Conservation (phyloP, 1,140 invertebrate species). For the Drosophila jambulina region DNA sequence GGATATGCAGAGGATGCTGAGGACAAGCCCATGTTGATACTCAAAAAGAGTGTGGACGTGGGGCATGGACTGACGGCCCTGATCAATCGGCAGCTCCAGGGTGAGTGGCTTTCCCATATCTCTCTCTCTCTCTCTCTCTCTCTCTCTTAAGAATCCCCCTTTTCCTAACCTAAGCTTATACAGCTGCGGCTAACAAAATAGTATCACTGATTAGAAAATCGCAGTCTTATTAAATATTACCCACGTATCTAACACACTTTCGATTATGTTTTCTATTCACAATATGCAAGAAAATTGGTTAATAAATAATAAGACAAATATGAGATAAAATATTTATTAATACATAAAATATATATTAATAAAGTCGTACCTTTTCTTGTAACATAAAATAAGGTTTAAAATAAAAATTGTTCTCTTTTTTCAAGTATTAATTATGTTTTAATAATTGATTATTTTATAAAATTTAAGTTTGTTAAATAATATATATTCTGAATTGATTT, state of each 20-base stretch:
- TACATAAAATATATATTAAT: background rate
- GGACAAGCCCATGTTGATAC: constrained; percentile 91
- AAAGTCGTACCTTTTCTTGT: too few species aligned
- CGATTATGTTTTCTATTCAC: background rate
- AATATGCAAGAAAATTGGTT: background rate
- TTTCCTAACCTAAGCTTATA: background rate
- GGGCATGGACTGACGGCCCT: constrained; percentile 91
- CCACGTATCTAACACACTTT: background rate
- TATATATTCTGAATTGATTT: background rate
- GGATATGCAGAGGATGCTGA: constrained; percentile 89
- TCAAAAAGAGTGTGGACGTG: constrained; percentile 90
- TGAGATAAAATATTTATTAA: background rate
- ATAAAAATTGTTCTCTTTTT: background rate
- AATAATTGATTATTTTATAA: background rate
- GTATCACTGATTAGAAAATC: background rate
- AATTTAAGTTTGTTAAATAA: background rate
- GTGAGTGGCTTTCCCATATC: constrained; percentile 84
- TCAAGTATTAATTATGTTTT: background rate
- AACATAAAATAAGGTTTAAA: background rate
- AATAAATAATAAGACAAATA: background rate
- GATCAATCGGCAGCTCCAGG: constrained; percentile 91
- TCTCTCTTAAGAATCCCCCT: background rate
- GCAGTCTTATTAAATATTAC: background rate
- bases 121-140: background rate
- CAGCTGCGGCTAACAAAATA: constrained; percentile 24